Evolutionary conservation across 2,797 vertebrate genomes (phyloP).

Genomic region (Spinus olivaceus): DNA sequence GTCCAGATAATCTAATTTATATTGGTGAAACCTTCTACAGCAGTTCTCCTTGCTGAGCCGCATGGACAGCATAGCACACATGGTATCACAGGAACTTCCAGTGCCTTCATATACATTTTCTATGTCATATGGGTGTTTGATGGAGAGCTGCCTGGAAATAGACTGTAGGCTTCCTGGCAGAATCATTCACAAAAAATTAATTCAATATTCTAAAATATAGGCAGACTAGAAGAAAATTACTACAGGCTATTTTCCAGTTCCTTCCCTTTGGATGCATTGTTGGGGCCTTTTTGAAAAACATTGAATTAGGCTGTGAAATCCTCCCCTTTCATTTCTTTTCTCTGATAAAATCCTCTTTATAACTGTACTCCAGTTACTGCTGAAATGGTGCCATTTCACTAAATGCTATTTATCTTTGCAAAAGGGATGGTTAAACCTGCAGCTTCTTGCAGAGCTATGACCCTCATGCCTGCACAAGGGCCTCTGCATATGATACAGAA

Average conservation of each 20-base stretch:
- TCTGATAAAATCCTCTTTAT: background rate
- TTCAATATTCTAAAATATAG: background rate
- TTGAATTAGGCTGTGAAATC: background rate
- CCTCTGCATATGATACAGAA: background rate
- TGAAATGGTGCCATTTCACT: background rate
- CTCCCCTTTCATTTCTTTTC: background rate
- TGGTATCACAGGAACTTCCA: background rate
- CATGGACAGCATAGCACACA: background rate
- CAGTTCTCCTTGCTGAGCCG: background rate
- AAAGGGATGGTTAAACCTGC: background rate
- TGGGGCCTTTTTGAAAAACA: background rate
- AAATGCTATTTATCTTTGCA: background rate
- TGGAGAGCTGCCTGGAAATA: background rate
- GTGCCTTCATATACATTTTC: background rate
- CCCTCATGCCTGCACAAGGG: fast-evolving
- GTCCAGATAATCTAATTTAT: background rate
- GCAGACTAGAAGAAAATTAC: background rate
- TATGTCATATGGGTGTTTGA: background rate
- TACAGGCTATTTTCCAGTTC: background rate
- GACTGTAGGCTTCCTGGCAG: background rate
- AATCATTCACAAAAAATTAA: background rate
- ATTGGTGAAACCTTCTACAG: background rate
- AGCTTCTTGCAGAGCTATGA: background rate
- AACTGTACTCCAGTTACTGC: background rate
- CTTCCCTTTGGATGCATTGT: background rate